Percentiles rank a stretch among this genome's conserved stretches.
Conservation (phyloP, 2,888 invertebrate species). For the Lamellibrachia satsuma region DNA sequence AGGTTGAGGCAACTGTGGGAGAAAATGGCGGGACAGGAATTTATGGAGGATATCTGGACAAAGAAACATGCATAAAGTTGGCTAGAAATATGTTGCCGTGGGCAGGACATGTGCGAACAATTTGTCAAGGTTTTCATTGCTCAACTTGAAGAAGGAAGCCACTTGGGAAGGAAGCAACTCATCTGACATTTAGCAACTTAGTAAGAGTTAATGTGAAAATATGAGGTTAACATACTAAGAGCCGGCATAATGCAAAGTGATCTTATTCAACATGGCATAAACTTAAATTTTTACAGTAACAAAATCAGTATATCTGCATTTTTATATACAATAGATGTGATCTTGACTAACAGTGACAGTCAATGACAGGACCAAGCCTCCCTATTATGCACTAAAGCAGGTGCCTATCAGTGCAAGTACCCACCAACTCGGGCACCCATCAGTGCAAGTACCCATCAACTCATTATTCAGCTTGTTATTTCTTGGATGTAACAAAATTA, state of each 20-base stretch:
- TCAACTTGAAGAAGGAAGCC: background rate
- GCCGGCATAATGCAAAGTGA: no score
- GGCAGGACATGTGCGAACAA: background rate
- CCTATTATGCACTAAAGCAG: no score
- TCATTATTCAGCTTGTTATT: background rate
- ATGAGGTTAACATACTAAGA: no score
- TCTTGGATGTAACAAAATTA: background rate
- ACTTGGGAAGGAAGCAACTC: background rate
- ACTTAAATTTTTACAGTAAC: no score
- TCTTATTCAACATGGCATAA: no score
- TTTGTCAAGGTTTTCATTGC: background rate
- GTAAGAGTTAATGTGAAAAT: background rate
- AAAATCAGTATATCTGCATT: no score
- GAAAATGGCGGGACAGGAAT: background rate
- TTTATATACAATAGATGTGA: no score
- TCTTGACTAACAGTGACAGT: no score
- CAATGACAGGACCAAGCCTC: no score
- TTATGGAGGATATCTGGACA: no score
- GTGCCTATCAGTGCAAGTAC: background rate
- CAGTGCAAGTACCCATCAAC: background rate
- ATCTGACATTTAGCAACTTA: background rate
- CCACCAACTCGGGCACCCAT: background rate
- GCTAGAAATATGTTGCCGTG: background rate
- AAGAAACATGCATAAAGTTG: background rate
- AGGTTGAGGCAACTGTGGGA: no score